Conservation (phyloP, 1,140 invertebrate genomes). For the Catajapyx aquilonaris region DNA sequence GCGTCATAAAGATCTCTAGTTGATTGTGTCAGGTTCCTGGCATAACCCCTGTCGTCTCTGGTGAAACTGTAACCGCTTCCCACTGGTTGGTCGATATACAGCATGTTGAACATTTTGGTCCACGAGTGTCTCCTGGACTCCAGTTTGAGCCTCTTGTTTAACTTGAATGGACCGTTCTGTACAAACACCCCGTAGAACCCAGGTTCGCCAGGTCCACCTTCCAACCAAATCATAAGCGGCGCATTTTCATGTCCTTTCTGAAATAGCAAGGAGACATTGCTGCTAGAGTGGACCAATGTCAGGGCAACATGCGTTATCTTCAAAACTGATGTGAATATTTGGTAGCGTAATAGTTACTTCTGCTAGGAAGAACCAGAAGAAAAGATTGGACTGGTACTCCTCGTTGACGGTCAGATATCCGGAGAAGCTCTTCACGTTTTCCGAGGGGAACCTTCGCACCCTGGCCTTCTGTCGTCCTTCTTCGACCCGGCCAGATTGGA, state of each 20-base stretch:
- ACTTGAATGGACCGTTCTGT: conserved; percentile 23
- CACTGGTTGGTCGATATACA: conserved; percentile 30
- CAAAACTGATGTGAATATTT: too few relatives aligned
- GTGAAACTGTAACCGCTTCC: conserved; percentile 13
- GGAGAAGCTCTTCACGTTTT: conserved; percentile 16
- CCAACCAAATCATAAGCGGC: conserved; percentile 27
- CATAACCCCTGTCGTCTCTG: conserved; percentile 5
- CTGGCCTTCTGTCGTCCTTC: conserved; percentile 12
- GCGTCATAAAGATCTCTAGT: conserved; percentile 12
- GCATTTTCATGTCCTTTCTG: conserved; percentile 12
- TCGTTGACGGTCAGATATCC: conserved; percentile 26
- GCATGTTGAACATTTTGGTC: conserved; percentile 21
- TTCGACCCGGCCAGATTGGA: conserved; percentile 18
- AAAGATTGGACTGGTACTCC: conserved; percentile 23
- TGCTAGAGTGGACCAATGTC: background rate
- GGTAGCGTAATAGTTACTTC: too few relatives aligned
- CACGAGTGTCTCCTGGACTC: conserved; percentile 18
- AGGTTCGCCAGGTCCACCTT: conserved; percentile 29
- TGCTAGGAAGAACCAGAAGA: conserved; percentile 29
- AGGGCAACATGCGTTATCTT: background rate
- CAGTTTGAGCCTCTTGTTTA: conserved; percentile 17
- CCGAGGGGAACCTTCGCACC: conserved; percentile 5
- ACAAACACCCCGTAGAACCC: conserved; percentile 27
- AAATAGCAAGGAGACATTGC: conserved; percentile 1
- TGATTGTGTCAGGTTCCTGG: background rate